These are phyloP conservation scores for Epizoanthus scotinus DNA, from an alignment of 92 coral and sea anemone species.

Conservation along the genomic window DNA sequence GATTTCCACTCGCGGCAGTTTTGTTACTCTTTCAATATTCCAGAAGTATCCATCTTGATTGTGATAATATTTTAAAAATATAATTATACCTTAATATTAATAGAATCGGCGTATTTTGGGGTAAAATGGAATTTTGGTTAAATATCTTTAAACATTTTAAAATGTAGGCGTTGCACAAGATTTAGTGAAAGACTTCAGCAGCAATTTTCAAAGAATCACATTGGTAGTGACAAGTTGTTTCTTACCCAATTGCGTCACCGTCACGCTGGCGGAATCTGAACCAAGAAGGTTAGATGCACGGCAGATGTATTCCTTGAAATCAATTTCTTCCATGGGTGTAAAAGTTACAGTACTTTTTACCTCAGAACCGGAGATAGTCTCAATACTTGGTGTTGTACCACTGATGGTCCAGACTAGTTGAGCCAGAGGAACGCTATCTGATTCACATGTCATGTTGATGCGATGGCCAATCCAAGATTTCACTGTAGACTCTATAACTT, in stretches of 20 bases:
- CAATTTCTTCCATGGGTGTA: background rate
- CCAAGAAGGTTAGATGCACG: slow-evolving; percentile 8
- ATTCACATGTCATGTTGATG: background rate
- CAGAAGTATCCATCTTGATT: too few relatives aligned
- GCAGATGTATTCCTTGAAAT: background rate
- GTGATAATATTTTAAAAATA: too few relatives aligned
- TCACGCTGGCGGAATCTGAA: background rate
- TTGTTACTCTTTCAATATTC: too few relatives aligned
- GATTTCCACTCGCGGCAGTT: too few relatives aligned
- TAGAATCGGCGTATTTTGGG: too few relatives aligned
- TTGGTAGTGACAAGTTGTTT: too few relatives aligned
- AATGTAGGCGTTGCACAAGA: too few relatives aligned
- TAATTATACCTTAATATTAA: too few relatives aligned
- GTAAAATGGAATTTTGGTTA: too few relatives aligned
- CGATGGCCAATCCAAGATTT: slow-evolving; percentile 15
- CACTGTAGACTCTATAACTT: background rate
- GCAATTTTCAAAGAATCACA: too few relatives aligned
- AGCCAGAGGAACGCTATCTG: slow-evolving; percentile 3
- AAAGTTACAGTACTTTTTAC: background rate
- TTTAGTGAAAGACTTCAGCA: too few relatives aligned
- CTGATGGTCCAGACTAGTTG: background rate
- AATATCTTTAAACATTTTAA: too few relatives aligned
- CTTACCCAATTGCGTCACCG: background rate
- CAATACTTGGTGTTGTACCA: background rate
- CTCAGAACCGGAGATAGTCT: background rate